Conservation (phyloP, 2,113 vertebrate genomes). For the Cynopterus brachyotis region DNA sequence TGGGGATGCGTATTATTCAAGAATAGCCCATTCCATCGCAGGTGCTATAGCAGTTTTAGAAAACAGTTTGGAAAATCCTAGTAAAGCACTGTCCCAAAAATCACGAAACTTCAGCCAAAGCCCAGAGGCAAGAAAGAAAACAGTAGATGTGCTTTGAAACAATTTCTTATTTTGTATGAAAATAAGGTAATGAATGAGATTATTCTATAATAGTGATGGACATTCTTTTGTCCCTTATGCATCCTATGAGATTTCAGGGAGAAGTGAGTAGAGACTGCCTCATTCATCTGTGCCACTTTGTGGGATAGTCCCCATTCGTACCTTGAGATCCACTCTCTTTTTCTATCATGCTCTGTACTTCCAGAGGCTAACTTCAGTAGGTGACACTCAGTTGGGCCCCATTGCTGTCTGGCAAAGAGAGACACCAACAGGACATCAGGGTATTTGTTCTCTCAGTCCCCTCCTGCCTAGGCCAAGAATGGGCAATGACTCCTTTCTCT, state of each 20-base stretch:
- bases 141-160: neutral
- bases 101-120: neutral
- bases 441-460: neutral
- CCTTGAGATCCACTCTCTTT: neutral
- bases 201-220: neutral
- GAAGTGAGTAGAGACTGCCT: neutral
- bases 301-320: neutral
- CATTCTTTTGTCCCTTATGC: neutral
- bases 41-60: neutral
- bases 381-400: neutral
- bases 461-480: neutral
- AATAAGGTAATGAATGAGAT: neutral
- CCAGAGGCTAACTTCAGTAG: neutral
- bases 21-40: neutral
- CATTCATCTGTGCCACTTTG: neutral
- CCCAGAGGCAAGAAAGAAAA: neutral
- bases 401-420: neutral
- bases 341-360: neutral
- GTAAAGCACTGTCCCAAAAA: neutral
- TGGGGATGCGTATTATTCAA: neutral
- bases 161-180: neutral
- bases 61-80: constrained; percentile 14
- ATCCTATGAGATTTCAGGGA: neutral
- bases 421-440: neutral
- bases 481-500: neutral